These are phyloP conservation scores for Reticulitermes lucifugus DNA, from an alignment of 2,888 invertebrate genomes.

Conservation along the genomic window DNA sequence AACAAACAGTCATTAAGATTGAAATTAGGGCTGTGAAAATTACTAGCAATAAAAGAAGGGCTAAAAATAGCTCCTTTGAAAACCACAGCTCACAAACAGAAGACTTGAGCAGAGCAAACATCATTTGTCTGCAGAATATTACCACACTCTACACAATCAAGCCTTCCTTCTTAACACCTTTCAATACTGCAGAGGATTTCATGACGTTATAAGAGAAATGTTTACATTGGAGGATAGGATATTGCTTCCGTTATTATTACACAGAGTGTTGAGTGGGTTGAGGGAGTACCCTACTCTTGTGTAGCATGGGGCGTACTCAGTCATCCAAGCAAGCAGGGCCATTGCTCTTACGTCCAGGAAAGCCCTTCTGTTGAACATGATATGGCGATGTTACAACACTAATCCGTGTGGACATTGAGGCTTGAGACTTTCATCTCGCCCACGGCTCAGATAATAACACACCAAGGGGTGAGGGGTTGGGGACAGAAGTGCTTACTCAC, in stretches of 20 bases:
- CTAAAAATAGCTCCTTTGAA: neutral
- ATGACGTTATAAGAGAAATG: neutral
- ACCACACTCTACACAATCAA: neutral
- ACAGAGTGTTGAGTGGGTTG: neutral
- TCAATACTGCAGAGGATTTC: constrained; percentile 1
- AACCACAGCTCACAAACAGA: neutral
- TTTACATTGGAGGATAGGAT: constrained; percentile 9
- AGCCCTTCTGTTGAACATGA: constrained; percentile 16
- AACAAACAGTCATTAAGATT: neutral
- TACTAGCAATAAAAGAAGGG: neutral
- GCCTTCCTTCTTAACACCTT: constrained; percentile 25
- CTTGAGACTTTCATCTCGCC: constrained; percentile 37
- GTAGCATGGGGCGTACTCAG: neutral
- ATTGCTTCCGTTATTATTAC: neutral
- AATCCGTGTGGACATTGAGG: constrained; percentile 41
- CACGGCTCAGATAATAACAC: constrained; percentile 30
- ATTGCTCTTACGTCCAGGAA: neutral
- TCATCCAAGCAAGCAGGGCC: neutral
- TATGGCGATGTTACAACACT: constrained; percentile 25
- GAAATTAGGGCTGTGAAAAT: neutral
- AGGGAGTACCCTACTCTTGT: neutral
- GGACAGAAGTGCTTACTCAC: neutral
- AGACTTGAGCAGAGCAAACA: constrained; percentile 1
- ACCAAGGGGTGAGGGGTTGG: neutral
- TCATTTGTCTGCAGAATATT: neutral